phyloP scores from a whole-genome alignment of 1,140 invertebrate species.

The Aethina tumida region DNA sequence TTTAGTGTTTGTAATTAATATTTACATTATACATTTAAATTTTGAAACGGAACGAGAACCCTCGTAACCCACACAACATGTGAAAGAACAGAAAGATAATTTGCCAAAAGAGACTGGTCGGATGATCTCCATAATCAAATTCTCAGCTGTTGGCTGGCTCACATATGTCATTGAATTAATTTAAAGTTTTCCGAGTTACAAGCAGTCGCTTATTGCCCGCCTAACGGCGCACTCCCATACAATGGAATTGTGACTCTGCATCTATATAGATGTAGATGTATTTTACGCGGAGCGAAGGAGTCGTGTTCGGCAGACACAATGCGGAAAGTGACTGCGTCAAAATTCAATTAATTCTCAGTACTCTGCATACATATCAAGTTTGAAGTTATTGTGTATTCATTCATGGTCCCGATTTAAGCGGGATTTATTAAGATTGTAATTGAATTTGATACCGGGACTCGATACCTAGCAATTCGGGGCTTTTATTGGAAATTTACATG shows the following conservation, averaged over 20 bases:
- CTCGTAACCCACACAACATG: no score
- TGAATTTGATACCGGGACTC: conserved; percentile 16
- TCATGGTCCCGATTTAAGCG: conserved; percentile 10
- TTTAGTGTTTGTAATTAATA: no score
- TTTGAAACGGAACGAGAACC: no score
- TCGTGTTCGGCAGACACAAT: conserved; percentile 16
- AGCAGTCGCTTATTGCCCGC: conserved; percentile 10
- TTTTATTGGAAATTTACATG: no score
- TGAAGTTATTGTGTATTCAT: conserved; percentile 25
- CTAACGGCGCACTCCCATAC: conserved; percentile 12
- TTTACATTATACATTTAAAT: no score
- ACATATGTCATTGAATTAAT: conserved; percentile 16
- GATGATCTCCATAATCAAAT: no score
- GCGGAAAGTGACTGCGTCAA: conserved; percentile 19
- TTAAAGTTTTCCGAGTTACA: conserved; percentile 20
- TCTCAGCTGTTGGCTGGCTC: no score
- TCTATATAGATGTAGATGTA: no score
- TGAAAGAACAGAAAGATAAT: no score
- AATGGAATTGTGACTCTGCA: conserved; percentile 27
- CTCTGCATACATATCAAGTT: conserved; percentile 24
- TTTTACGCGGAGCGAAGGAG: no score
- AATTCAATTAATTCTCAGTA: conserved; percentile 23
- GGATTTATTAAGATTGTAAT: conserved; percentile 21
- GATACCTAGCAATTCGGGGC: no score
- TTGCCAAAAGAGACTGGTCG: no score